These are phyloP conservation scores for Hypocryptadius cinnamomeus DNA, from an alignment of 2,113 vertebrate species.

Conservation along the genomic window DNA sequence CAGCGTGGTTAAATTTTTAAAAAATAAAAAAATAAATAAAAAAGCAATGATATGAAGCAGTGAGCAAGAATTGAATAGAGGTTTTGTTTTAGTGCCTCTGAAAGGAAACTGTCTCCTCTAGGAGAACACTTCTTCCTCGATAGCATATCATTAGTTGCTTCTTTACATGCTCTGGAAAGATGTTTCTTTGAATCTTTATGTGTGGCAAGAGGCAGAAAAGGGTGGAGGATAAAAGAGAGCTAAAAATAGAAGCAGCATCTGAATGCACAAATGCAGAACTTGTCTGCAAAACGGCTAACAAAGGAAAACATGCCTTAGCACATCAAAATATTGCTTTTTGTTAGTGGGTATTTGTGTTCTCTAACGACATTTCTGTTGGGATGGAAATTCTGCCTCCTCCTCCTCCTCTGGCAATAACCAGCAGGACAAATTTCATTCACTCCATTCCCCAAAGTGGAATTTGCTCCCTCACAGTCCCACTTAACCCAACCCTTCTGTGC, in stretches of 20 bases:
- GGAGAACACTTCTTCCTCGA: slow-evolving; percentile 13
- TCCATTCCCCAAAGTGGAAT: background rate
- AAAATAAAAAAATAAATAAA: background rate
- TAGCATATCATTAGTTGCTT: slow-evolving; percentile 21
- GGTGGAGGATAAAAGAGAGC: background rate
- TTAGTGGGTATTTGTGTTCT: background rate
- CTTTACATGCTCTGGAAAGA: slow-evolving; percentile 10
- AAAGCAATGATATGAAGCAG: background rate
- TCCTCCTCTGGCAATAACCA: background rate
- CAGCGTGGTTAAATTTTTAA: background rate
- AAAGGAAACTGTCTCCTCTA: slow-evolving; percentile 26
- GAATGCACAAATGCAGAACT: background rate
- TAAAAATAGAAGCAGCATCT: slow-evolving; percentile 26
- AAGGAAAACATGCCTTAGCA: background rate
- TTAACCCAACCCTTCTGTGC: background rate
- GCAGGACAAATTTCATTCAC: background rate
- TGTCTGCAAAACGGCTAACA: slow-evolving; percentile 1
- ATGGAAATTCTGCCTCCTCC: slow-evolving; percentile 4
- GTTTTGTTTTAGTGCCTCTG: slow-evolving; percentile 16
- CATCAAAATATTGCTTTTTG: slow-evolving; percentile 35
- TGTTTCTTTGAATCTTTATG: slow-evolving; percentile 12
- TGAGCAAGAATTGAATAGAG: background rate
- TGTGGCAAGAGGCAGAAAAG: slow-evolving; percentile 28
- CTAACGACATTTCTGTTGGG: background rate
- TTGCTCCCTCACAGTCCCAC: background rate